Evolutionary conservation across 1,140 invertebrate species (phyloP), one percentile per base, ranked within the genome.

Genomic region (Mya arenaria): DNA sequence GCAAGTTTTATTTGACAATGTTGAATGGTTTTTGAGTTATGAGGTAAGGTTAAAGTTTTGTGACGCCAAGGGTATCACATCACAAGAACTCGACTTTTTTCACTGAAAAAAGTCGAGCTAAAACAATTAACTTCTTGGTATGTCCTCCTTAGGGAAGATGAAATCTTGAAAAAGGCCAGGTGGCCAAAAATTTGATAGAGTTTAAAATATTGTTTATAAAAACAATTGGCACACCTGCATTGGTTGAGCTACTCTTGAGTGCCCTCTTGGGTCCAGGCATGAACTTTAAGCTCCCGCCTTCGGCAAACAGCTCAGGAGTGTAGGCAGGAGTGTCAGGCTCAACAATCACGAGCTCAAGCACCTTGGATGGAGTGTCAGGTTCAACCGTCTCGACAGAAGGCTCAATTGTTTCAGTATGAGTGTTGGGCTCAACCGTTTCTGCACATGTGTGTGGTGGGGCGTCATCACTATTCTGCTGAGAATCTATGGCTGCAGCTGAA

Each of bases 161-260:
- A n/a, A n/a, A n/a, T n/a, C n/a, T n/a, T n/a, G n/a, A n/a, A n/a
- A n/a, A n/a, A 48, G 44, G 44, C 44, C 44, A 48, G 44, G 44
- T 48, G 44, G 44, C 44, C 44, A 48, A 48, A 48, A 48, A 48
- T 48, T 48, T 48, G 44, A 48, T 48, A 48, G 44, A 48, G 44
- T 48, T 48, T 48, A 48, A 48, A 48, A 48, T 48, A n/a, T 48
- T 48, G 44, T 48, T 48, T 48, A 48, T 48, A 48, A 48, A 48
- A 48, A 48, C 44, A 48, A 48, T 48, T 48, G 44, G 44, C 44
- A 48, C n/a, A 48, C 44, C 44, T 48, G 44, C 44, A n/a, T 48
- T 48, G 44, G 44, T 48, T 48, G 44, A 48, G 44, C 44, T 48
- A 48, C 44, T 48, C 44, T n/a, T n/a, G n/a, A n/a, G n/a, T n/a